A percentile compares a stretch with the other conserved stretches of the same genome.
These are phyloP conservation scores for Siderastrea siderea DNA, from an alignment of 92 coral and sea anemone species.

Conservation along the genomic window DNA sequence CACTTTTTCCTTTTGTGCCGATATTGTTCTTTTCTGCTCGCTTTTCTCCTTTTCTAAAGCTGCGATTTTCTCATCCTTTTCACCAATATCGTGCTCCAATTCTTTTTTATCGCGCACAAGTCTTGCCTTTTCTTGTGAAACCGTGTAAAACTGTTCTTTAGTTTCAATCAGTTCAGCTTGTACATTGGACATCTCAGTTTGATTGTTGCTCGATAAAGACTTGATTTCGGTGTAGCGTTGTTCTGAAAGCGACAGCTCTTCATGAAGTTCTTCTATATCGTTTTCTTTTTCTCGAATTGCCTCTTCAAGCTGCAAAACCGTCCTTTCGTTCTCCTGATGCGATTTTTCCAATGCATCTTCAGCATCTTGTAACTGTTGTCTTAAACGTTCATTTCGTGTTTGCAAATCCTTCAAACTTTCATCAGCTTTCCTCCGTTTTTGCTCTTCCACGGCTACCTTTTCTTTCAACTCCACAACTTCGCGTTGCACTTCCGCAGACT, in stretches of 20 bases:
- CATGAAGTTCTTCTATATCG: conserved; percentile 65
- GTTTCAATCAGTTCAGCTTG: conserved; percentile 59
- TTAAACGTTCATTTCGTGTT: conserved; percentile 63
- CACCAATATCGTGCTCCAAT: conserved; percentile 62
- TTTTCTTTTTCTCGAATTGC: conserved; percentile 74
- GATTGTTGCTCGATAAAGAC: conserved; percentile 61
- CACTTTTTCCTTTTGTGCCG: conserved; percentile 58
- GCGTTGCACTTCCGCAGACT: conserved; percentile 54
- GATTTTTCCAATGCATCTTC: conserved; percentile 53
- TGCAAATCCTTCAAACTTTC: conserved; percentile 47
- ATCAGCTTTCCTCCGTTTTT: conserved; percentile 49
- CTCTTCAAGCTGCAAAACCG: conserved; percentile 44
- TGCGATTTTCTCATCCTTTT: conserved; percentile 69
- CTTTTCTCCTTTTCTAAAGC: conserved; percentile 57
- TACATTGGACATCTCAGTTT: conserved; percentile 67
- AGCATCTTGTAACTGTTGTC: conserved; percentile 48
- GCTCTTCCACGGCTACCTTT: conserved; percentile 55
- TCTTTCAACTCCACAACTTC: conserved; percentile 63
- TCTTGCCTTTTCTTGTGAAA: conserved; percentile 58
- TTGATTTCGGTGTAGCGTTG: conserved; percentile 67
- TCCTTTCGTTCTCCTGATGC: conserved; percentile 64
- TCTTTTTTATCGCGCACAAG: conserved; percentile 55
- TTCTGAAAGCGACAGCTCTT: conserved; percentile 61
- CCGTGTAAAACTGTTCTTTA: conserved; percentile 66
- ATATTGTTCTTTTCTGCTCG: conserved; percentile 57